Evolutionary conservation across 1,140 invertebrate species (phyloP).

Genomic region (Drosophila arizonae): DNA sequence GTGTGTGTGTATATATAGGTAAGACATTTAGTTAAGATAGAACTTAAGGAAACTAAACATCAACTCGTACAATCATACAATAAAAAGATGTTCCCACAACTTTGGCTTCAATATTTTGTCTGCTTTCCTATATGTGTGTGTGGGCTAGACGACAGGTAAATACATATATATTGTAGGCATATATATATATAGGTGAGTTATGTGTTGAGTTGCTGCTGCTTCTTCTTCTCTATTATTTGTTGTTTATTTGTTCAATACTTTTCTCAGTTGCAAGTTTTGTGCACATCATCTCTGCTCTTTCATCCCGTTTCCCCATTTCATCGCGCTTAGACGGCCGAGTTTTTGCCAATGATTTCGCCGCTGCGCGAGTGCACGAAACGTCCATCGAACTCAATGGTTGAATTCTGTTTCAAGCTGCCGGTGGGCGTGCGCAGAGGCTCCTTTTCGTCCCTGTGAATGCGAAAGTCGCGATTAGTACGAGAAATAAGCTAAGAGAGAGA

Average conservation of each 20-base stretch:
- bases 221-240: constrained; percentile 5
- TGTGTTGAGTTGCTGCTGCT: constrained; percentile 18
- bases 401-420: constrained; percentile 88
- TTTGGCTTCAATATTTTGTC: constrained; percentile 58
- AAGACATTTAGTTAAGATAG: constrained; percentile 60
- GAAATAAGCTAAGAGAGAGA: background rate
- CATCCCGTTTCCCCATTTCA: background rate
- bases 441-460: constrained; percentile 88
- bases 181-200: background rate
- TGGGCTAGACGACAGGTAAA: constrained; percentile 7
- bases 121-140: background rate
- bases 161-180: constrained; percentile 2
- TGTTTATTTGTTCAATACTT: constrained; percentile 38
- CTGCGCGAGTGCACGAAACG: constrained; percentile 90
- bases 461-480: background rate
- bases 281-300: constrained; percentile 11
- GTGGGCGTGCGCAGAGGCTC: constrained; percentile 89
- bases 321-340: constrained; percentile 89
- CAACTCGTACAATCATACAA: constrained; percentile 47
- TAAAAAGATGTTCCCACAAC: constrained; percentile 50
- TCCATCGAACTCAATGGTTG: constrained; percentile 91
- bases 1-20: constrained; percentile 25
- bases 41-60: constrained; percentile 25
- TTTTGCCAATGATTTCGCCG: constrained; percentile 91
- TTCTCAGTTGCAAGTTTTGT: constrained; percentile 53